A percentile compares a stretch with the other conserved stretches of the same genome.
These are phyloP conservation scores for Miltochrista miniata DNA, from an alignment of 2,888 invertebrate species.

Conservation along the genomic window DNA sequence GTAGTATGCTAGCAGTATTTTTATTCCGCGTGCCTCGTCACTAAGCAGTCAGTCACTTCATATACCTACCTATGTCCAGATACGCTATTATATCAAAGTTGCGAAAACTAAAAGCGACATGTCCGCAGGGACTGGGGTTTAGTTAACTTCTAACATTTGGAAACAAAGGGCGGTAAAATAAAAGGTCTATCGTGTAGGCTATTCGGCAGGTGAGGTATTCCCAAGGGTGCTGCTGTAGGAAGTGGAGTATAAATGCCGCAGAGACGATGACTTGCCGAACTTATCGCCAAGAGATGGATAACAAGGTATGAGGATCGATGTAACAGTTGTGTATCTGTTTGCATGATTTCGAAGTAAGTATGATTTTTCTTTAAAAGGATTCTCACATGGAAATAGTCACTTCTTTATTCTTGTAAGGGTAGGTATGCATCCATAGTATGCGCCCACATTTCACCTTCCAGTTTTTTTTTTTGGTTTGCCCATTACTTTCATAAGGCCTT, in stretches of 20 bases:
- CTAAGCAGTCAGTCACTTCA: background rate
- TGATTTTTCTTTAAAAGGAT: too few species aligned
- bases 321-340: background rate
- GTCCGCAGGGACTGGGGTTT: conserved; percentile 21
- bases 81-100: conserved; percentile 1
- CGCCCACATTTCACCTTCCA: too few species aligned
- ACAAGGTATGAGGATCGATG: background rate
- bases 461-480: too few species aligned
- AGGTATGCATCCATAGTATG: too few species aligned
- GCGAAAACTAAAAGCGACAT: conserved; percentile 8
- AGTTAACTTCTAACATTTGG: conserved; percentile 31
- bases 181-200: conserved; percentile 56
- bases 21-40: background rate
- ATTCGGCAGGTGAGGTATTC: conserved; percentile 69
- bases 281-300: background rate
- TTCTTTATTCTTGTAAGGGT: too few species aligned
- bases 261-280: conserved; percentile 63
- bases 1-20: too few species aligned
- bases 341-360: background rate
- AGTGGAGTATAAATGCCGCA: conserved; percentile 42
- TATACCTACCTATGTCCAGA: background rate
- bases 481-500: too few species aligned
- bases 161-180: conserved; percentile 68
- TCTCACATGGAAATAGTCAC: too few species aligned
- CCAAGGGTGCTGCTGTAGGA: conserved; percentile 58